Evolutionary conservation across 2,888 invertebrate species (phyloP).

Genomic region (Macropis europaea): DNA sequence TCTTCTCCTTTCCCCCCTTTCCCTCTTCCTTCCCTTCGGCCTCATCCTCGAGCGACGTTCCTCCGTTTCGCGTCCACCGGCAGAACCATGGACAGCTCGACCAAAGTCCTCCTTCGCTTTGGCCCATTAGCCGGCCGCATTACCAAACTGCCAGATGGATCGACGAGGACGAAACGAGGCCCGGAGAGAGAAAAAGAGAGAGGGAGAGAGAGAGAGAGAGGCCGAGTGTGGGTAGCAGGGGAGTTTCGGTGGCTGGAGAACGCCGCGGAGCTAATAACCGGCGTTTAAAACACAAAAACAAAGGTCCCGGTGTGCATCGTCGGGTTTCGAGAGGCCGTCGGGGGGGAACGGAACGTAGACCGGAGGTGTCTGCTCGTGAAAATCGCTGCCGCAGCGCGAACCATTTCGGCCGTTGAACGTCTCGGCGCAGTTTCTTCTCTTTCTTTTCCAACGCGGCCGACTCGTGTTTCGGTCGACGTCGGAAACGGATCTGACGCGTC

Average conservation of each 20-base stretch:
- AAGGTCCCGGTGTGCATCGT: conserved; percentile 59
- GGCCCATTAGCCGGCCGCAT: conserved; percentile 70
- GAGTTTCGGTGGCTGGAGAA: conserved; percentile 54
- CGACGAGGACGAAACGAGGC: conserved; percentile 28
- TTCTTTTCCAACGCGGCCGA: no score
- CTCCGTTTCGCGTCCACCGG: conserved; percentile 35
- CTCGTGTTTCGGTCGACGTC: no score
- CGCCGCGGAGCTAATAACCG: conserved; percentile 73
- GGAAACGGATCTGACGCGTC: no score
- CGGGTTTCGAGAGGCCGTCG: conserved; percentile 31
- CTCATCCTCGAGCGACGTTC: conserved; percentile 26
- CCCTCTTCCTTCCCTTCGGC: conserved; percentile 16
- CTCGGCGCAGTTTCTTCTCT: no score
- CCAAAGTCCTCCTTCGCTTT: conserved; percentile 48
- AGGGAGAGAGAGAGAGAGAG: conserved; percentile 19
- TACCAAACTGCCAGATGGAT: conserved; percentile 64
- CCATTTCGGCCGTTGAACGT: no score
- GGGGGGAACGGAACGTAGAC: no score
- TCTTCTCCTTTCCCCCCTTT: conserved; percentile 21
- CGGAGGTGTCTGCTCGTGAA: no score
- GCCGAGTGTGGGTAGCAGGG: conserved; percentile 16
- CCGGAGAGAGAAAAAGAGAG: conserved; percentile 22
- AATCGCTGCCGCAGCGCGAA: no score
- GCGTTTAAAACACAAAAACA: conserved; percentile 77
- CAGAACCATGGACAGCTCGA: conserved; percentile 51